A percentile compares a stretch with the other conserved stretches of the same genome.
phyloP scores from a whole-genome alignment of 1,140 invertebrate species.

The Asobara japonica region DNA sequence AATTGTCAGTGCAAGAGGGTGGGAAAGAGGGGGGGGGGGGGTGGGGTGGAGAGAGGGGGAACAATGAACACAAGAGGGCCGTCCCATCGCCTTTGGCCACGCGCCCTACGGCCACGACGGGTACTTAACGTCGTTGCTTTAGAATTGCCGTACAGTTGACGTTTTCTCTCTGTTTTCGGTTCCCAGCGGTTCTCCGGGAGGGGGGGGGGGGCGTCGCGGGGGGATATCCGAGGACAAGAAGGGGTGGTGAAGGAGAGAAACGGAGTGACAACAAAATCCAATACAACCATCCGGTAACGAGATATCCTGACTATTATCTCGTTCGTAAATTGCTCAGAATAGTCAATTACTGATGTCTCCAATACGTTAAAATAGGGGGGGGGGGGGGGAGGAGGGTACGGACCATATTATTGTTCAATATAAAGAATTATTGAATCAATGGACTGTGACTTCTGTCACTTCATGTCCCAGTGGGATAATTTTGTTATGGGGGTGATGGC shows the following conservation, averaged over 20 bases:
- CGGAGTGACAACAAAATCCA: slow-evolving; percentile 20
- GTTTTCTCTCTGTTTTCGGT: slow-evolving; percentile 29
- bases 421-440: slow-evolving; percentile 1
- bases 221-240: not conserved
- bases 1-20: slow-evolving; percentile 40
- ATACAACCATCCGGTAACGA: slow-evolving; percentile 32
- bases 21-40: slow-evolving; percentile 37
- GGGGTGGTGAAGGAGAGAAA: not conserved
- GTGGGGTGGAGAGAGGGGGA: slow-evolving; percentile 51
- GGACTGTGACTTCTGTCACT: not conserved
- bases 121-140: slow-evolving; percentile 62
- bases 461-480: not conserved
- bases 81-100: slow-evolving; percentile 64
- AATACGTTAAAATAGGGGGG: slow-evolving; percentile 8
- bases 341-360: slow-evolving; percentile 25
- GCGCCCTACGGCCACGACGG: slow-evolving; percentile 50
- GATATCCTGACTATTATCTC: slow-evolving; percentile 32
- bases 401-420: slow-evolving; percentile 13
- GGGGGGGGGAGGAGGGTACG: not conserved
- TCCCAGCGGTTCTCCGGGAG: not conserved
- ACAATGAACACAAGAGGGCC: slow-evolving; percentile 63
- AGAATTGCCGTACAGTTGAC: slow-evolving; percentile 58
- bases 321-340: slow-evolving; percentile 28
- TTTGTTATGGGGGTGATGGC: not conserved
- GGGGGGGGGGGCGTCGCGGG: not conserved